Percentiles rank a stretch among this genome's conserved stretches.
These are phyloP conservation scores for Leptocoma aspasia DNA, from an alignment of 2,113 vertebrate species.

Conservation along the genomic window DNA sequence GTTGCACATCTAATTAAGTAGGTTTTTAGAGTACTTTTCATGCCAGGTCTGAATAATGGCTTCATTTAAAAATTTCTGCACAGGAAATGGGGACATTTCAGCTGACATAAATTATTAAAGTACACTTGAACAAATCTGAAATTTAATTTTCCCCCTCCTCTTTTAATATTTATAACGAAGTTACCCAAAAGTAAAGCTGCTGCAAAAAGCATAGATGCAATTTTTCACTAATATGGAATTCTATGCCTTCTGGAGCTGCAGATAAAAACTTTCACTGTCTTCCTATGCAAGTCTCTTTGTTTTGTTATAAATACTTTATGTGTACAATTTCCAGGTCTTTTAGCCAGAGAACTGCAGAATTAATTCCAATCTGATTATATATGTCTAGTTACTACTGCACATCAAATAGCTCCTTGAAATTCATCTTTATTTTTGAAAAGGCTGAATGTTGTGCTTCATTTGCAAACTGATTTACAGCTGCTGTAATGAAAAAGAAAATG, in stretches of 20 bases:
- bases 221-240: not conserved
- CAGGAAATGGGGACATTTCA: constrained; percentile 28
- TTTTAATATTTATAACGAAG: constrained; percentile 43
- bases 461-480: constrained; percentile 8
- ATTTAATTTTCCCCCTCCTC: not conserved
- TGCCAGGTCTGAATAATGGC: not conserved
- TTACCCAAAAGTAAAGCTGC: not conserved
- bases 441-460: not conserved
- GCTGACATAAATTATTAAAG: constrained; percentile 37
- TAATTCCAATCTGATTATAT: not conserved
- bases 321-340: not conserved
- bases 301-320: not conserved
- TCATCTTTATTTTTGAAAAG: not conserved
- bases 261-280: not conserved
- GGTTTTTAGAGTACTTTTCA: not conserved
- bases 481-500: not conserved
- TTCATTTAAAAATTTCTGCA: constrained; percentile 24
- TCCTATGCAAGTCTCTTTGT: not conserved
- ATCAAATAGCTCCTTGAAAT: not conserved
- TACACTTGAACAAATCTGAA: constrained; percentile 11
- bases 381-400: not conserved
- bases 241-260: not conserved
- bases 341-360: not conserved
- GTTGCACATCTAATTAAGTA: constrained; percentile 9
- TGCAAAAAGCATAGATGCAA: not conserved